Evolutionary conservation across 2,113 vertebrate genomes (phyloP).

Genomic region (Eonycteris spelaea): DNA sequence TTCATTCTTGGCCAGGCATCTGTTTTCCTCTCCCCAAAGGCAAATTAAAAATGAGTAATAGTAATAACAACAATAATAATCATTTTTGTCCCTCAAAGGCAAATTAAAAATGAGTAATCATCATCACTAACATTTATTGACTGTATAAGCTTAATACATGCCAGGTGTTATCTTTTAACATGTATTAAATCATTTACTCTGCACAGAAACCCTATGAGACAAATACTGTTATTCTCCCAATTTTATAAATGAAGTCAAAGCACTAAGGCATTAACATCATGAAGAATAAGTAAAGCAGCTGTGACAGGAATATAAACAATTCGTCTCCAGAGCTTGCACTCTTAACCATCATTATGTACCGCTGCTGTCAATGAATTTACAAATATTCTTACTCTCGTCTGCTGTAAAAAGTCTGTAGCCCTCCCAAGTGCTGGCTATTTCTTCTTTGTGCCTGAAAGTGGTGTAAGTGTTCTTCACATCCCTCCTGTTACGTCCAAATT

Average conservation of each 20-base stretch:
- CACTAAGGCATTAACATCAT: background rate
- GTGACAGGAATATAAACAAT: background rate
- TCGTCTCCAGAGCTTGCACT: background rate
- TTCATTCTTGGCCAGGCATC: background rate
- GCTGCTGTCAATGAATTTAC: background rate
- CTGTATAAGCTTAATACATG: background rate
- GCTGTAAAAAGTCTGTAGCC: background rate
- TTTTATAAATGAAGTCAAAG: conserved; percentile 5
- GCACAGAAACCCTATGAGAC: background rate
- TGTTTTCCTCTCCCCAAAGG: conserved; percentile 34
- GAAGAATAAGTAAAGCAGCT: background rate
- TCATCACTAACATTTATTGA: background rate
- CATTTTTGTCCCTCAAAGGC: conserved; percentile 27
- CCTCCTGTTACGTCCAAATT: background rate
- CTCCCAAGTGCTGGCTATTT: background rate
- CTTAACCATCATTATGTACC: background rate
- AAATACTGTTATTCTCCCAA: background rate
- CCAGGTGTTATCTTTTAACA: conserved; percentile 35
- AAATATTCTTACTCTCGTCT: background rate
- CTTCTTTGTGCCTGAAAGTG: background rate
- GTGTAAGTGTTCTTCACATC: background rate
- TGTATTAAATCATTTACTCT: background rate
- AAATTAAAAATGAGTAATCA: conserved; percentile 42
- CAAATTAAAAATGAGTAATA: conserved; percentile 50
- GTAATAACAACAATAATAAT: conserved; percentile 2